These are phyloP conservation scores for Listronotus oregonensis DNA, from an alignment of 1,140 invertebrate genomes.

Conservation along the genomic window DNA sequence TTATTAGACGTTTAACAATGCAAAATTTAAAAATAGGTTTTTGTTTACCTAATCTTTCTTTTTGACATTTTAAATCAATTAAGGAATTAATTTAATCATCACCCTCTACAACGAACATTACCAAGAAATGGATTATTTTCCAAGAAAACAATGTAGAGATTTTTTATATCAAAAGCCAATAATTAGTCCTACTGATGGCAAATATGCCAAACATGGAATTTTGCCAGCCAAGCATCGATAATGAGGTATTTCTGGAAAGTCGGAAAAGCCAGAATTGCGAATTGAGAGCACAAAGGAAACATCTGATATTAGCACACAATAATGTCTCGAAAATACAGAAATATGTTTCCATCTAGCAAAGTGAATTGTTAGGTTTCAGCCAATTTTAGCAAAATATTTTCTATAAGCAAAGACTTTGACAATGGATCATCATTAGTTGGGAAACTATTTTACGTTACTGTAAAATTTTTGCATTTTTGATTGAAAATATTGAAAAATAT, in stretches of 20 bases:
- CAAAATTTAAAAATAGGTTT: too few relatives aligned
- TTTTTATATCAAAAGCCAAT: neutral
- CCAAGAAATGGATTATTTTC: too few relatives aligned
- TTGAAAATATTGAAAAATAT: neutral
- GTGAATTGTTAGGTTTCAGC: constrained; percentile 16
- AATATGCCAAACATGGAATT: constrained; percentile 12
- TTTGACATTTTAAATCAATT: too few relatives aligned
- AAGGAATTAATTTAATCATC: too few relatives aligned
- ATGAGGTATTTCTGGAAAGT: constrained; percentile 17
- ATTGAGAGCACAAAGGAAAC: constrained; percentile 19
- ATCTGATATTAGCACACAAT: constrained; percentile 20
- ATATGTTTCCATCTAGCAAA: constrained; percentile 18
- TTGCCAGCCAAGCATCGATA: constrained; percentile 15
- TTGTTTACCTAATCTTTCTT: too few relatives aligned
- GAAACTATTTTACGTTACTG: constrained; percentile 4
- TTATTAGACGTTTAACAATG: too few relatives aligned
- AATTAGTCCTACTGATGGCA: constrained; percentile 7
- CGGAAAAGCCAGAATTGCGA: constrained; percentile 16
- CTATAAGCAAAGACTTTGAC: constrained; percentile 7
- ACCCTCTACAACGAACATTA: too few relatives aligned
- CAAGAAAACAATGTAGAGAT: too few relatives aligned
- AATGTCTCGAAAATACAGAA: constrained; percentile 23
- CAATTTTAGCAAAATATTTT: constrained; percentile 15
- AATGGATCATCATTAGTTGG: neutral
- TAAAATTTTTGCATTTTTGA: neutral